Base-by-base conservation (phyloP, 2,113 vertebrate species). In the Callithrix jacchus region DNA sequence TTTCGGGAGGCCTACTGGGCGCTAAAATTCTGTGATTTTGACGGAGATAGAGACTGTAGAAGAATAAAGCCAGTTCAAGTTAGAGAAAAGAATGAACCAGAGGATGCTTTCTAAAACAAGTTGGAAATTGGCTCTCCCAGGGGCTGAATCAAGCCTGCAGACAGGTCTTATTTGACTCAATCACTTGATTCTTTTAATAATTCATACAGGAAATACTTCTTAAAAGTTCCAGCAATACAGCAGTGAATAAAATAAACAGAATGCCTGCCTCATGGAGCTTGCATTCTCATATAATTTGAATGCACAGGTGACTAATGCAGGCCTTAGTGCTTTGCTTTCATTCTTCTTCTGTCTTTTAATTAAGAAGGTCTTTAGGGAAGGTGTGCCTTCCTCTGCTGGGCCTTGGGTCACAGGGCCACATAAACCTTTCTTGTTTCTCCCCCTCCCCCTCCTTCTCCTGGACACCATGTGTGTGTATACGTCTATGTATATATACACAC, bases 1-100 rank as follows among this genome's bases (percentile, higher is more conserved):
- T 81, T 81, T 70, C 25, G 58, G 58, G 13, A 82, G 42, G n/a
- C 14, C 3, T 40, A 37, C 14, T 61, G 80, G 20, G 23, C 52
- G 56, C 32, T 66, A 80, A 93, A 66, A 52, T 54, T 61, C 85
- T 89, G 21, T 54, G 40, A 88, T 88, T 95, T 87, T 82, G 76
- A 54, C 45, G 52, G 11, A 30, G 25, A 21, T 80, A 23, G 12
- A 1, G 32, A 61, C 23, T 32, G 0, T 54, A 17, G 52, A 54
- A 35, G 14, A 94, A 68, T 83, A 20, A 87, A 79, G 7, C 2
- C 18, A 83, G n/a, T 56, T 17, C 61, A 87, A 54, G 42, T 40
- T 16, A 40, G 32, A 25, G 37, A 27, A 66, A 64, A 54, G 10
- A 23, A n/a, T 73, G 17, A 61, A 76, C 21, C 32, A 77, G 66